Evolutionary conservation across 2,113 vertebrate genomes (phyloP).

Genomic region (Xenopus borealis): DNA sequence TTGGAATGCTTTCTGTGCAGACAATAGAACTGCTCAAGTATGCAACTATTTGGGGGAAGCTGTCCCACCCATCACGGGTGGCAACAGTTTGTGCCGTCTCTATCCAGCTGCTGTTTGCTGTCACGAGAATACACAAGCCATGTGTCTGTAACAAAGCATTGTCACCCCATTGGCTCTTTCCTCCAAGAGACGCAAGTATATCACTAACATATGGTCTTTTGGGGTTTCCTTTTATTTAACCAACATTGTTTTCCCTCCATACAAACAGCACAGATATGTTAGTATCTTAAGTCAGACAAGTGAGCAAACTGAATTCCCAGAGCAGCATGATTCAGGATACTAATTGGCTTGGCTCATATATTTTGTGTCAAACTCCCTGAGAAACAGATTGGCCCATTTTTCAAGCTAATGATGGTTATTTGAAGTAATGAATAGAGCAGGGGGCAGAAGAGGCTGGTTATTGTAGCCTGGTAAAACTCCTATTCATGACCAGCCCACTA

Average conservation of each 20-base stretch:
- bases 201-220: conserved; percentile 67
- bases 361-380: conserved; percentile 55
- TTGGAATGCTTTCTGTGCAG: conserved; percentile 68
- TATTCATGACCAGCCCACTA: conserved; percentile 51
- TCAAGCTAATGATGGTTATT: conserved; percentile 76
- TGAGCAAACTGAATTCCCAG: conserved; percentile 67
- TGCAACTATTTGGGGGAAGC: conserved; percentile 67
- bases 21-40: conserved; percentile 77
- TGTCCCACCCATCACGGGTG: conserved; percentile 66
- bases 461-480: conserved; percentile 65
- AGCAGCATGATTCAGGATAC: conserved; percentile 57
- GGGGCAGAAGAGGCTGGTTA: conserved; percentile 53
- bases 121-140: conserved; percentile 69
- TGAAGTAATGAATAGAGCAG: conserved; percentile 77
- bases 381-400: conserved; percentile 81
- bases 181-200: conserved; percentile 52
- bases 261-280: conserved; percentile 56
- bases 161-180: conserved; percentile 58
- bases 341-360: conserved; percentile 68
- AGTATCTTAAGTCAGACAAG: conserved; percentile 57
- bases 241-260: conserved; percentile 59
- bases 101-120: conserved; percentile 61
- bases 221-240: conserved; percentile 62
- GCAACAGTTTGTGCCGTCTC: conserved; percentile 64
- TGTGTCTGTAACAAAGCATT: conserved; percentile 64